Conservation (phyloP, 2,113 vertebrate genomes). For the Terrapene triunguis region DNA sequence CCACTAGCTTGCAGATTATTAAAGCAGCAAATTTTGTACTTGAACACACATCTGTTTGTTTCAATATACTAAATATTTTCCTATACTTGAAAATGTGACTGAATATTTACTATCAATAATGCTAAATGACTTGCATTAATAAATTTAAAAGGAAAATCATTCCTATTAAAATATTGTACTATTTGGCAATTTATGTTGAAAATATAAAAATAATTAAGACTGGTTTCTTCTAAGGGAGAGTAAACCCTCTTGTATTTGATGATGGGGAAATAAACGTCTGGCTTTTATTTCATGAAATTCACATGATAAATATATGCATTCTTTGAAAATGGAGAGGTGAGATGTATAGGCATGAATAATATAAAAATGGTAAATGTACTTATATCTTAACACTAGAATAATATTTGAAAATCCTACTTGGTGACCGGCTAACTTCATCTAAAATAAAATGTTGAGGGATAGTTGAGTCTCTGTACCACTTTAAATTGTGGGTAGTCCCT, state of each 20-base stretch:
- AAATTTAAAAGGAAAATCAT: background rate
- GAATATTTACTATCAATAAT: background rate
- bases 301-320: background rate
- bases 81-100: background rate
- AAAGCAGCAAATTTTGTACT: background rate
- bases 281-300: background rate
- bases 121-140: background rate
- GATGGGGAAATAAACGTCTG: background rate
- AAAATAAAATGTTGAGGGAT: background rate
- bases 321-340: background rate
- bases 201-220: background rate
- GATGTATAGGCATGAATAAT: background rate
- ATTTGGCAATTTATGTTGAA: background rate
- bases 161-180: background rate
- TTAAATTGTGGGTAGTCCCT: background rate
- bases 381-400: background rate
- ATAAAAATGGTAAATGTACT: background rate
- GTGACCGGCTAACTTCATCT: background rate
- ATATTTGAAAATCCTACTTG: background rate
- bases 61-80: background rate
- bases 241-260: conserved; percentile 9
- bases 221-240: background rate
- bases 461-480: background rate
- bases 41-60: background rate
- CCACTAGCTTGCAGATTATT: conserved; percentile 27